Conservation (phyloP, 2,888 invertebrate species). For the Dorcus parallelipipedus region DNA sequence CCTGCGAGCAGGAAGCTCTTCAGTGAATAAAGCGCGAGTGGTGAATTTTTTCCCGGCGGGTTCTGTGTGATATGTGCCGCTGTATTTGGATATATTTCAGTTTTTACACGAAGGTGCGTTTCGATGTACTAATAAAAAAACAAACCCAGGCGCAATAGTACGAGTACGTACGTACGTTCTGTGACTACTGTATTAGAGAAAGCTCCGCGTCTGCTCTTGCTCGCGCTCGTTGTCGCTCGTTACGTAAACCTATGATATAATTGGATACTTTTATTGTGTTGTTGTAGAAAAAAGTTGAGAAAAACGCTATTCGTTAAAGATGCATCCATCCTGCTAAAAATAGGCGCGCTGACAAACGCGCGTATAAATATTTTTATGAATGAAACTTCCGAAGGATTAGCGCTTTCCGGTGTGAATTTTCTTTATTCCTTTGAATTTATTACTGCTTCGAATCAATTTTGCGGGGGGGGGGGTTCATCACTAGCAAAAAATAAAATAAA, state of each 20-base stretch:
- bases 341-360: background rate
- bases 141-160: background rate
- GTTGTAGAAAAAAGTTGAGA: background rate
- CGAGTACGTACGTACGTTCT: constrained; percentile 4
- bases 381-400: too few species aligned
- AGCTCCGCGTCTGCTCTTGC: constrained; percentile 20
- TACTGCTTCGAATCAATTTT: too few species aligned
- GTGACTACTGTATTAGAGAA: constrained; percentile 27
- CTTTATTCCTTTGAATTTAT: too few species aligned
- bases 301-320: constrained; percentile 2
- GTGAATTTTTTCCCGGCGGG: background rate
- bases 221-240: constrained; percentile 6
- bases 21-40: constrained; percentile 8
- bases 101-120: constrained; percentile 10
- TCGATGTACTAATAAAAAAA: background rate
- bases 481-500: too few species aligned
- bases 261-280: constrained; percentile 4
- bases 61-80: constrained; percentile 11
- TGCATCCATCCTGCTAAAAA: too few species aligned
- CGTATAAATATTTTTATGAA: background rate
- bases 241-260: constrained; percentile 30
- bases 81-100: constrained; percentile 10
- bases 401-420: too few species aligned
- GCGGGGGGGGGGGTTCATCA: too few species aligned
- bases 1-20: constrained; percentile 16